Evolutionary conservation across 2,888 invertebrate genomes (phyloP).

Genomic region (Serrognathus titanus): DNA sequence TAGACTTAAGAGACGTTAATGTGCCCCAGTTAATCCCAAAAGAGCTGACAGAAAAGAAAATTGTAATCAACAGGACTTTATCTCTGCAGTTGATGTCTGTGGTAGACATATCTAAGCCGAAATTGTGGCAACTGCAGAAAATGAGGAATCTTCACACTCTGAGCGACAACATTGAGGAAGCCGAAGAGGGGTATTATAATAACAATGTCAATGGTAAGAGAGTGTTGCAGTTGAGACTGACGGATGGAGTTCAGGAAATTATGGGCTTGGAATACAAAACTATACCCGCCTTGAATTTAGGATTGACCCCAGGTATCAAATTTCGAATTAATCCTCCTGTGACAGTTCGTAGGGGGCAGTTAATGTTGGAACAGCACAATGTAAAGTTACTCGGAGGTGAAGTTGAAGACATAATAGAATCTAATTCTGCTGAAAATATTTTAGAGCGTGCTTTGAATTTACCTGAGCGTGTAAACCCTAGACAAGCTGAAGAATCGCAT

Average conservation of each 20-base stretch:
- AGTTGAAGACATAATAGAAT: slow-evolving; percentile 59
- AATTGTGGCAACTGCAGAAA: slow-evolving; percentile 45
- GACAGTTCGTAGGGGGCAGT: slow-evolving; percentile 65
- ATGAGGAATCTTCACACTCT: slow-evolving; percentile 48
- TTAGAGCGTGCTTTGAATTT: slow-evolving; percentile 58
- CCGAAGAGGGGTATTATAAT: slow-evolving; percentile 54
- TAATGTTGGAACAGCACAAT: slow-evolving; percentile 61
- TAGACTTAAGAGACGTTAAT: slow-evolving; percentile 63
- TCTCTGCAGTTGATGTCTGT: slow-evolving; percentile 61
- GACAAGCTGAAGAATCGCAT: slow-evolving; percentile 28
- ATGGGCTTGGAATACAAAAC: slow-evolving; percentile 69
- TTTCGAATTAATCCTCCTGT: slow-evolving; percentile 66
- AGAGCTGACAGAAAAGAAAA: slow-evolving; percentile 50
- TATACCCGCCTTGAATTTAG: slow-evolving; percentile 56
- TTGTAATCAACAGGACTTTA: slow-evolving; percentile 54
- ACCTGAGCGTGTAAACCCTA: slow-evolving; percentile 51
- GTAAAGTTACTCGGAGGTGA: slow-evolving; percentile 69
- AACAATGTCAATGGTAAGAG: slow-evolving; percentile 52
- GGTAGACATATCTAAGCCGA: slow-evolving; percentile 59
- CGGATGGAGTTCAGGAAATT: slow-evolving; percentile 71
- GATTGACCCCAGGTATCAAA: slow-evolving; percentile 61
- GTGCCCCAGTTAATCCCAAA: slow-evolving; percentile 59
- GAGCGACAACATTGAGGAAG: slow-evolving; percentile 58
- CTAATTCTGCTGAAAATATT: slow-evolving; percentile 60
- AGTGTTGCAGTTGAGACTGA: slow-evolving; percentile 67